Evolutionary conservation across 2,113 vertebrate genomes (phyloP), one percentile per base, ranked within the genome.

Genomic region (Urocolius indicus): DNA sequence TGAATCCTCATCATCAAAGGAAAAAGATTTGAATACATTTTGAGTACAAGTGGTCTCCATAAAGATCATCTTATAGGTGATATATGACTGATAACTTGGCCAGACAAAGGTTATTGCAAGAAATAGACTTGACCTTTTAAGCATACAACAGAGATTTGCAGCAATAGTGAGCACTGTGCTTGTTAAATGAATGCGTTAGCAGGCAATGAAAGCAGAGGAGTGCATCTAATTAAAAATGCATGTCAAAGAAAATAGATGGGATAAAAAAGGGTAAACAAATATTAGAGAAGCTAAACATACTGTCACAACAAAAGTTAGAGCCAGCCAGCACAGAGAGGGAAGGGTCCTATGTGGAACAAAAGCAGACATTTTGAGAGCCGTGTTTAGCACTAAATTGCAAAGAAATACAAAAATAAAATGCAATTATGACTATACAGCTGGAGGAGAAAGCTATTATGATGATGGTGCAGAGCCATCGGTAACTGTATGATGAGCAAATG

Each of bases 81-180:
- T 90, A 45, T 81, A 75, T 52, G 45, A 82, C 84, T 82, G 94
- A 94, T 91, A 68, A 81, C 52, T 65, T 90, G 92, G 55, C 90
- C 81, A 95, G 69, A 86, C 66, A 84, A 95, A 96, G 90, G 91
- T 93, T 97, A 93, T 79, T 91, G 81, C 88, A 93, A 73, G 91
- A 95, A 97, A 97, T 94, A 93, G 75, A 83, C 58, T 93, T 96
- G 94, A 90, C 94, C 87, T 92, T 97, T 96, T 36, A 95, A 83
- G 55, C 22, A 6, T 48, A 72, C 76, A 73, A 26, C 34, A 54
- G 83, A 87, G 85, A 89, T 94, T 89, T 97, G 65, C 90, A 94
- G 83, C 49, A 87, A 38, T 46, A 84, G 66, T 29, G 71, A 93
- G 82, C 65, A 27, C 73, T 12, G 7, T 2, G 5, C 75, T 86